Percentiles rank a stretch among this genome's conserved stretches.
Evolutionary conservation across 1,140 invertebrate species (phyloP).

Genomic region (Pogonus chalceus): DNA sequence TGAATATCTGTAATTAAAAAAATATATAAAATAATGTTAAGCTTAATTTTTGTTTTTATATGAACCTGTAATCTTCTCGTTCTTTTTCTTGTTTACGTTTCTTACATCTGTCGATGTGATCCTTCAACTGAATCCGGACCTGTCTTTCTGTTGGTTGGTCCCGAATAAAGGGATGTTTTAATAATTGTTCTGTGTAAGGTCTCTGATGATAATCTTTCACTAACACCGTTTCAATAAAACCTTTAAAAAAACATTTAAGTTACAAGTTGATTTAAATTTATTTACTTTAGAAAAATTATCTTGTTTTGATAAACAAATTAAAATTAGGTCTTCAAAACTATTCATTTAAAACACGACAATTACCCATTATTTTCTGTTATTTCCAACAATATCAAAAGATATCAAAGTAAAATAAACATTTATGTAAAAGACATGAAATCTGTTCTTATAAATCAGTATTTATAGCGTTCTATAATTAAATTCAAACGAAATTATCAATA

Average conservation of each 20-base stretch:
- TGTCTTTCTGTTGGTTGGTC: constrained; percentile 97
- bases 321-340: too few relatives aligned
- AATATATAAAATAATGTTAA: not conserved
- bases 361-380: not conserved
- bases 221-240: constrained; percentile 76
- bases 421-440: too few relatives aligned
- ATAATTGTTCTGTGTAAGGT: constrained; percentile 94
- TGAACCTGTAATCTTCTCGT: constrained; percentile 59
- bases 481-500: too few relatives aligned
- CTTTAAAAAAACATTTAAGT: constrained; percentile 23
- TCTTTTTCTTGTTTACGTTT: constrained; percentile 88
- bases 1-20: constrained; percentile 48
- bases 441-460: too few relatives aligned
- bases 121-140: constrained; percentile 96
- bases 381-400: not conserved
- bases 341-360: not conserved
- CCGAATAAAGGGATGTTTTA: constrained; percentile 95
- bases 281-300: not conserved
- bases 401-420: too few relatives aligned
- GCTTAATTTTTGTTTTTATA: not conserved
- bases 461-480: too few relatives aligned
- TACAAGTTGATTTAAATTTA: not conserved
- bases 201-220: constrained; percentile 98
- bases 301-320: not conserved
- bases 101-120: constrained; percentile 96